These are phyloP conservation scores for Drosophila diplacantha DNA, from an alignment of 2,888 invertebrate genomes.

Conservation along the genomic window DNA sequence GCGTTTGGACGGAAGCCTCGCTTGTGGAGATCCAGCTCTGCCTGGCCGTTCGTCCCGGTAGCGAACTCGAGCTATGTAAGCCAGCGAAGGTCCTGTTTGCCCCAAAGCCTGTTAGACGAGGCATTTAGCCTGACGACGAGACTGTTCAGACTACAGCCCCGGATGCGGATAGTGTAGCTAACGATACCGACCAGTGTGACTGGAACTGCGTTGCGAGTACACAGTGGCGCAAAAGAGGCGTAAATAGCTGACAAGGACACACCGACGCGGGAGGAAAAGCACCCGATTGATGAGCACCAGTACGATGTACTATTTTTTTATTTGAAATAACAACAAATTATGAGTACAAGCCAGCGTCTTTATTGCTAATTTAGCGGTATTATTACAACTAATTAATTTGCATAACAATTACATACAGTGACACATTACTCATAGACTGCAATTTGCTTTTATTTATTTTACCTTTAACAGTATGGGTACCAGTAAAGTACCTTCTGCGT, in stretches of 20 bases:
- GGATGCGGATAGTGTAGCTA: not conserved
- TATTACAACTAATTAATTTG: not conserved
- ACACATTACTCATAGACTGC: not conserved
- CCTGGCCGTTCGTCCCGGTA: slow-evolving; percentile 79
- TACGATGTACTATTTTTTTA: not conserved
- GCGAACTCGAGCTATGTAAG: slow-evolving; percentile 88
- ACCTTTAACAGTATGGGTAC: not conserved
- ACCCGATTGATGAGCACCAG: slow-evolving; percentile 4
- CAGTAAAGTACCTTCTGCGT: not conserved
- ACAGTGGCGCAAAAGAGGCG: slow-evolving; percentile 8
- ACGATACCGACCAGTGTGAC: not conserved
- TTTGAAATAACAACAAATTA: not conserved
- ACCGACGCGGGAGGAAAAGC: slow-evolving; percentile 11
- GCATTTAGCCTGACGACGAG: slow-evolving; percentile 79
- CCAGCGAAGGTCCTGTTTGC: slow-evolving; percentile 91
- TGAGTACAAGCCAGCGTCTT: not conserved
- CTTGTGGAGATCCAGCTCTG: slow-evolving; percentile 92
- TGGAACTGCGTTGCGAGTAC: not conserved
- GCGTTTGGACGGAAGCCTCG: slow-evolving; percentile 95
- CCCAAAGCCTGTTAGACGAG: slow-evolving; percentile 92
- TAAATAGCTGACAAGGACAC: slow-evolving; percentile 20
- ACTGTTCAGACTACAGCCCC: not conserved
- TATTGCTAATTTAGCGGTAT: not conserved
- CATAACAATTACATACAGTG: not conserved
- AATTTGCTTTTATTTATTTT: not conserved